These are phyloP conservation scores for Thunnus thynnus DNA, from an alignment of 2,113 vertebrate species.

Conservation along the genomic window DNA sequence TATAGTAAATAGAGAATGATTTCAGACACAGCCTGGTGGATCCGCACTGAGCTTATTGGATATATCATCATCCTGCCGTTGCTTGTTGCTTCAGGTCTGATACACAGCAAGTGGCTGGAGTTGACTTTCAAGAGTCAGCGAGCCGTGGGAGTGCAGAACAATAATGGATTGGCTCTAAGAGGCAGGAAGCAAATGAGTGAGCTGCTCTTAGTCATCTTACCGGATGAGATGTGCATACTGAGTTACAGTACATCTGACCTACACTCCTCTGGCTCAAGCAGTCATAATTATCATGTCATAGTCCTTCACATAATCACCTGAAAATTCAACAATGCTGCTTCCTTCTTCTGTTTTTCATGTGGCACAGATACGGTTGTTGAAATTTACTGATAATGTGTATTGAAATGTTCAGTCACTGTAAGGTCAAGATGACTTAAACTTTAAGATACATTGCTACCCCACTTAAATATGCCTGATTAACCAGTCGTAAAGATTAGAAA, in stretches of 20 bases:
- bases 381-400: too few species aligned
- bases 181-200: constrained; percentile 50
- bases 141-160: constrained; percentile 37
- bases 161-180: constrained; percentile 63
- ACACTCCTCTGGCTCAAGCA: constrained; percentile 21
- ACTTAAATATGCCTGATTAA: too few species aligned
- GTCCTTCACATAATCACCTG: constrained; percentile 20
- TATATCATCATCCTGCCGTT: constrained; percentile 11
- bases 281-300: constrained; percentile 47
- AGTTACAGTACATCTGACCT: constrained; percentile 39
- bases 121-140: constrained; percentile 59
- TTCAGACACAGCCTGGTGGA: neutral
- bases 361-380: neutral
- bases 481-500: too few species aligned
- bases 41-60: neutral
- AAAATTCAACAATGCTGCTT: constrained; percentile 14
- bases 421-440: too few species aligned
- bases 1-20: too few species aligned
- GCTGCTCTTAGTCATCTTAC: constrained; percentile 50
- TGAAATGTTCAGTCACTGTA: too few species aligned
- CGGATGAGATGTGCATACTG: constrained; percentile 47
- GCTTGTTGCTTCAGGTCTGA: constrained; percentile 37
- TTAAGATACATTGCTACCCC: too few species aligned
- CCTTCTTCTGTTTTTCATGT: constrained; percentile 11
- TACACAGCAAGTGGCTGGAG: constrained; percentile 26